Conservation (phyloP, 2,113 vertebrate genomes). For the Gallinago paraguaiae region DNA sequence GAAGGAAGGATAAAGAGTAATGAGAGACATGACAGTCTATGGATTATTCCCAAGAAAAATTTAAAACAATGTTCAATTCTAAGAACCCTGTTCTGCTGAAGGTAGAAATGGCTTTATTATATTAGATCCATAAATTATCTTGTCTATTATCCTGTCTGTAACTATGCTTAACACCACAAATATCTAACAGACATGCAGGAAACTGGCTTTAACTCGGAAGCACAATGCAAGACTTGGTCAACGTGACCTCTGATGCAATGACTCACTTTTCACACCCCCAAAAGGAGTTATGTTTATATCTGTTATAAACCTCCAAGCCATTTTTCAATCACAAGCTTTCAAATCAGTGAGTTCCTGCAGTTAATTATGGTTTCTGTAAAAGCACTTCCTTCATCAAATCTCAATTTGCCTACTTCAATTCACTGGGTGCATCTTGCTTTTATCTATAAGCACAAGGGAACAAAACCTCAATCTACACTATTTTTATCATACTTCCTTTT, state of each 20-base stretch:
- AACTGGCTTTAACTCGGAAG: neutral
- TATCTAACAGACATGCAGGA: neutral
- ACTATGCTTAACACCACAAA: neutral
- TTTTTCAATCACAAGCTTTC: neutral
- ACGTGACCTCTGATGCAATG: neutral
- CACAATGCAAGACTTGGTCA: neutral
- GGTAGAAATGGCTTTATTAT: neutral
- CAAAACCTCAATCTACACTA: neutral
- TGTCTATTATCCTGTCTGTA: neutral
- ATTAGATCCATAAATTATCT: neutral
- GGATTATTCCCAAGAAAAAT: neutral
- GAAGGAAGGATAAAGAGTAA: neutral
- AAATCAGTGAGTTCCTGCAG: neutral
- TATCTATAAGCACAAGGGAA: neutral
- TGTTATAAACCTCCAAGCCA: neutral
- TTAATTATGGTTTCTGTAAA: neutral
- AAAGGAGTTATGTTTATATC: neutral
- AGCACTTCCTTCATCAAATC: neutral
- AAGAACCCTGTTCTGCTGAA: neutral
- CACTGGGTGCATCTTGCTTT: neutral
- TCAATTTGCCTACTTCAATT: neutral
- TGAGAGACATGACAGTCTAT: fast-evolving
- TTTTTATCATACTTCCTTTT: neutral
- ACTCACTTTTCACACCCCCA: neutral
- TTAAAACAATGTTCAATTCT: neutral